Evolutionary conservation across 2,888 invertebrate genomes (phyloP).

Genomic region (Liodrosophila aerea): DNA sequence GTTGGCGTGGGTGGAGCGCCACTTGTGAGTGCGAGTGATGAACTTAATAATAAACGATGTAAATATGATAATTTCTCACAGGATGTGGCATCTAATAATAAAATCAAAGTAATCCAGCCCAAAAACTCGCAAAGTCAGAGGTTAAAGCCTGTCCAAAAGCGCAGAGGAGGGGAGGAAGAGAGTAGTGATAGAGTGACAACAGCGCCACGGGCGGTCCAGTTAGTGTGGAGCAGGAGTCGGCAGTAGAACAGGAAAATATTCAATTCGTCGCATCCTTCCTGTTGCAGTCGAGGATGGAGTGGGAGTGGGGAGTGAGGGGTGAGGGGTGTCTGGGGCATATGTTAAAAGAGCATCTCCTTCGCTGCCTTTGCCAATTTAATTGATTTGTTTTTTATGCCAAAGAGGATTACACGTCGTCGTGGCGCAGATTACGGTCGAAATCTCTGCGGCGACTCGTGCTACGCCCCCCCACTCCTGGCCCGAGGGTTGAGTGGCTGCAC

Average conservation of each 20-base stretch:
- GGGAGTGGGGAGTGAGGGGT: slow-evolving; percentile 41
- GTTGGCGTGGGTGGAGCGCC: not conserved
- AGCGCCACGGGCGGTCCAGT: slow-evolving; percentile 65
- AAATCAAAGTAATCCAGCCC: slow-evolving; percentile 82
- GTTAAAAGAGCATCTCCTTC: slow-evolving; percentile 41
- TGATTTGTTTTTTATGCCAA: slow-evolving; percentile 82
- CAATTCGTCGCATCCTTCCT: slow-evolving; percentile 81
- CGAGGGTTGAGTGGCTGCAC: slow-evolving; percentile 70
- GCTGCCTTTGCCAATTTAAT: slow-evolving; percentile 73
- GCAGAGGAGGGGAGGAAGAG: not conserved
- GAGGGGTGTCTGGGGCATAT: slow-evolving; percentile 32
- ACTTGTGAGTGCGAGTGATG: slow-evolving; percentile 79
- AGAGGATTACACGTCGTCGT: slow-evolving; percentile 78
- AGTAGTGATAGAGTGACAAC: slow-evolving; percentile 53
- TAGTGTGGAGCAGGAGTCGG: not conserved
- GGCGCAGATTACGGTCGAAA: slow-evolving; percentile 72
- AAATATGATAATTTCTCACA: slow-evolving; percentile 83
- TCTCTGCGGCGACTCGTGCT: slow-evolving; percentile 48
- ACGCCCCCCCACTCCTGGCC: slow-evolving; percentile 1
- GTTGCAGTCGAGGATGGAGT: slow-evolving; percentile 42
- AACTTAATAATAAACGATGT: slow-evolving; percentile 83
- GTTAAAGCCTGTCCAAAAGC: too few relatives aligned
- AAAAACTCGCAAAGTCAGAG: slow-evolving; percentile 49
- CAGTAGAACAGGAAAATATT: slow-evolving; percentile 77
- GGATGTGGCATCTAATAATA: slow-evolving; percentile 83